Evolutionary conservation across 2,888 invertebrate species (phyloP), one percentile per base, ranked within the genome.

Genomic region (Agrotis puta): DNA sequence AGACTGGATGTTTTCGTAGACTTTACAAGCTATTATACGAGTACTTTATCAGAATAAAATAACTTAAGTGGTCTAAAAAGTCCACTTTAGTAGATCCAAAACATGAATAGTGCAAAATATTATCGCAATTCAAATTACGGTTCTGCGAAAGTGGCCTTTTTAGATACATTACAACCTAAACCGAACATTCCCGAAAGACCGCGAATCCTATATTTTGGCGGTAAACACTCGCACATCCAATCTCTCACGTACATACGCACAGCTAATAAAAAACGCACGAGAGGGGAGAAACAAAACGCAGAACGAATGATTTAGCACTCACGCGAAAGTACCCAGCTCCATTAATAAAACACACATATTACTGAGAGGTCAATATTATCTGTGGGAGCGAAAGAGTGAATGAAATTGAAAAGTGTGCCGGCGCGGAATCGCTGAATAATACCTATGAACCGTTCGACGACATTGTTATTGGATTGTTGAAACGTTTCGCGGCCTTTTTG

Each of bases 321-420:
- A 79, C 79, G 77, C 74, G 79, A 70, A 87, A 87, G 88, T 85
- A 81, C 78, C 69, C 70, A 73, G 81, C 81, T 83, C 88, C 90
- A 91, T 91, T 91, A 90, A 90, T 90, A 90, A 89, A 90, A 84
- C 78, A 90, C 85, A 89, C 88, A 87, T 85, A 89, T 88, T 88
- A 88, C 82, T 67, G 81, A 84, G 78, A 83, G 82, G 86, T 82
- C 87, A 83, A 83, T 87, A 89, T 87, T 88, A 85, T 85, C 67
- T 65, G 70, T 81, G 77, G 77, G 79, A 62, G 51, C 27, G 59
- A 70, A 64, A 61, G 83, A 74, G 67, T 83, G 85, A 87, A 84
- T 84, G 74, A 78, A 82, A 88, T 89, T 88, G 85, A 85, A 88
- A 87, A 87, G 86, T 84, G 82, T 70, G 59, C 59, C 63, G 70